These are phyloP conservation scores for Distichodus sexfasciatus DNA, from an alignment of 2,797 vertebrate genomes.

Conservation along the genomic window DNA sequence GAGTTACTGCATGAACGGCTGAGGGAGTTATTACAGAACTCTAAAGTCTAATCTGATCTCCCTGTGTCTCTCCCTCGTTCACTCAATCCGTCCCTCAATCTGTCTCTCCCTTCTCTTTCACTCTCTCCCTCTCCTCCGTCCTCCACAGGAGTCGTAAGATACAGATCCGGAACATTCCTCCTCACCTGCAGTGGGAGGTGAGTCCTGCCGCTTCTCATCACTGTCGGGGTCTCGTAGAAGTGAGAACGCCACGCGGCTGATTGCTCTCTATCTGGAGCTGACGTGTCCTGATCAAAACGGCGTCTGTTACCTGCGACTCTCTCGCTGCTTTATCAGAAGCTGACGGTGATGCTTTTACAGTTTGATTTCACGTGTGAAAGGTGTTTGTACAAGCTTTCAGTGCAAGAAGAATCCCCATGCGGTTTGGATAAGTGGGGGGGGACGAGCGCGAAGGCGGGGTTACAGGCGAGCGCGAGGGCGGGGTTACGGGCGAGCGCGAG, in stretches of 20 bases:
- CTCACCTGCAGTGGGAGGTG: constrained; percentile 97
- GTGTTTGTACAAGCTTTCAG: no score
- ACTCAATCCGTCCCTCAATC: no score
- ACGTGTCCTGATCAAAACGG: neutral
- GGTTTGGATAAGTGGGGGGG: no score
- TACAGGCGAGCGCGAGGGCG: no score
- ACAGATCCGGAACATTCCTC: constrained; percentile 96
- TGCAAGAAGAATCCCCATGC: no score
- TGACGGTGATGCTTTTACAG: no score
- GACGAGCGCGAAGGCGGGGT: no score
- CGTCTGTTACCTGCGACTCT: neutral
- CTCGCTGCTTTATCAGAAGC: no score
- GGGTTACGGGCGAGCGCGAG: no score
- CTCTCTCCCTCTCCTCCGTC: neutral
- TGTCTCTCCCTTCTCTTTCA: constrained; percentile 2
- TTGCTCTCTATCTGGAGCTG: neutral
- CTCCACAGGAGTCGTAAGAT: constrained; percentile 91
- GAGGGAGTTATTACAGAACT: neutral
- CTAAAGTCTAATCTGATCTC: constrained; percentile 1
- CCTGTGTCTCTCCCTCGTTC: constrained; percentile 12
- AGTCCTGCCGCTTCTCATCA: constrained; percentile 56
- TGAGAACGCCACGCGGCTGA: neutral
- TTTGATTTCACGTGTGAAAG: no score
- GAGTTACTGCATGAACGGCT: constrained; percentile 5
- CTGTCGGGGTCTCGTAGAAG: constrained; percentile 36